phyloP scores from a whole-genome alignment of 2,888 invertebrate genomes.

The Corythucha ciliata region DNA sequence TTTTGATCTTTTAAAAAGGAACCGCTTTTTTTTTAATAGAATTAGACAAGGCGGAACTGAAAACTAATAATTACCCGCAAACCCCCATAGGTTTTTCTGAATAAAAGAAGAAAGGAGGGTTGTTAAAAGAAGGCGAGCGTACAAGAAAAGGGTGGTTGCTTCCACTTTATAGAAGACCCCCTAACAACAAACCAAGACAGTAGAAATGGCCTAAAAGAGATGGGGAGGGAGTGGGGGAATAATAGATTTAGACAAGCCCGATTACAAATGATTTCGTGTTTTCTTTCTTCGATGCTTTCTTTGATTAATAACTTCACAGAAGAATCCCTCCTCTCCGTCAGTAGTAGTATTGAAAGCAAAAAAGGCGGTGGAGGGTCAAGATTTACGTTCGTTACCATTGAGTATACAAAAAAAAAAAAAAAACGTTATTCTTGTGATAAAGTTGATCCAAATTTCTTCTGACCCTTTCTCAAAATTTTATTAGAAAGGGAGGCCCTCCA shows the following conservation, averaged over 20 bases:
- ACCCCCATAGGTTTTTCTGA: too few relatives aligned
- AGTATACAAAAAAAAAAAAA: too few relatives aligned
- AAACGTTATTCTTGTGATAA: too few relatives aligned
- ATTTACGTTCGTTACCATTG: too few relatives aligned
- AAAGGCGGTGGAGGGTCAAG: too few relatives aligned
- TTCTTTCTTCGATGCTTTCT: background rate
- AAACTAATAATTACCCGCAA: slow-evolving; percentile 4
- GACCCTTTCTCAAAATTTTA: too few relatives aligned
- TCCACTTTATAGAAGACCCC: background rate
- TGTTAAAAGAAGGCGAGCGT: background rate
- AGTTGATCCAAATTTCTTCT: too few relatives aligned
- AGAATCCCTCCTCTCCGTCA: background rate
- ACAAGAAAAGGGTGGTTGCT: background rate
- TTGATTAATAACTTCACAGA: slow-evolving; percentile 1
- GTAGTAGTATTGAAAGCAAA: too few relatives aligned
- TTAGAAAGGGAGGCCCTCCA: too few relatives aligned
- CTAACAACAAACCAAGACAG: too few relatives aligned
- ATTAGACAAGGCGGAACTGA: slow-evolving; percentile 11
- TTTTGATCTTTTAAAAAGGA: slow-evolving; percentile 1
- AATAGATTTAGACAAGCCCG: slow-evolving; percentile 20
- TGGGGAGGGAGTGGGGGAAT: slow-evolving; percentile 9
- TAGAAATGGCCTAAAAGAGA: too few relatives aligned
- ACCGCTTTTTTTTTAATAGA: background rate
- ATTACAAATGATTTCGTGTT: slow-evolving; percentile 15
- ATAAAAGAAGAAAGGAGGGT: background rate